Evolutionary conservation across 2,113 vertebrate genomes (phyloP).

Genomic region (Acanthisitta chloris): DNA sequence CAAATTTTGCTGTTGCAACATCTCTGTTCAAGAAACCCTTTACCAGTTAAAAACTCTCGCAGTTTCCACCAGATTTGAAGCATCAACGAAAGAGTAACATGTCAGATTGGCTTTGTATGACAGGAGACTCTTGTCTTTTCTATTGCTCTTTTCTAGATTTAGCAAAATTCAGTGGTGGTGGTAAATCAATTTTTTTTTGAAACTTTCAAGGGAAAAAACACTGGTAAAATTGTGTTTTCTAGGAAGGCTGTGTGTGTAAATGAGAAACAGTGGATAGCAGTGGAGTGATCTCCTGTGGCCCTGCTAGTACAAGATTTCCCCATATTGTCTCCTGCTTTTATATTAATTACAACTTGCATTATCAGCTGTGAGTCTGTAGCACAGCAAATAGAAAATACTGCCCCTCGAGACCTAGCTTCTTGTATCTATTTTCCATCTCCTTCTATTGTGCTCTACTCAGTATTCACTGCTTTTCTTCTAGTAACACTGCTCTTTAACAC

Average conservation of each 20-base stretch:
- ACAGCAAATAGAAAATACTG: constrained; percentile 93
- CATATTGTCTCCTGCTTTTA: constrained; percentile 99
- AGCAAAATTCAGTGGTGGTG: constrained; percentile 83
- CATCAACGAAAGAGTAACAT: constrained; percentile 29
- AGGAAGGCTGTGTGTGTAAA: constrained; percentile 81
- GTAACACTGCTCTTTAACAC: constrained; percentile 93
- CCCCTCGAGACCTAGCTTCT: constrained; percentile 90
- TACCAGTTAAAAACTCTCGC: constrained; percentile 17
- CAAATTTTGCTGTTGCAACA: background rate
- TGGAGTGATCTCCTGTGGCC: constrained; percentile 86
- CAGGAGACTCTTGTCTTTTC: constrained; percentile 52
- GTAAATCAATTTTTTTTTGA: constrained; percentile 84
- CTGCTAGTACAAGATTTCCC: constrained; percentile 83
- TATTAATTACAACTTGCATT: constrained; percentile 99
- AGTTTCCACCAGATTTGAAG: constrained; percentile 21
- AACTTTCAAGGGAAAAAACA: constrained; percentile 86
- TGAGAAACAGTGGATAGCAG: constrained; percentile 84
- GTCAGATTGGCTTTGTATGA: constrained; percentile 24
- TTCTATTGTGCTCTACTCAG: constrained; percentile 85
- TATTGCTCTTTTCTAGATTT: constrained; percentile 76
- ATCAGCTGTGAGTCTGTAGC: constrained; percentile 94
- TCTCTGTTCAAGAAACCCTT: background rate
- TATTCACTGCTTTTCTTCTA: constrained; percentile 87
- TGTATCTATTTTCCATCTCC: constrained; percentile 92
- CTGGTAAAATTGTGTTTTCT: constrained; percentile 75